Evolutionary conservation across 2,888 invertebrate species (phyloP).

Genomic region (Spialia ferax): DNA sequence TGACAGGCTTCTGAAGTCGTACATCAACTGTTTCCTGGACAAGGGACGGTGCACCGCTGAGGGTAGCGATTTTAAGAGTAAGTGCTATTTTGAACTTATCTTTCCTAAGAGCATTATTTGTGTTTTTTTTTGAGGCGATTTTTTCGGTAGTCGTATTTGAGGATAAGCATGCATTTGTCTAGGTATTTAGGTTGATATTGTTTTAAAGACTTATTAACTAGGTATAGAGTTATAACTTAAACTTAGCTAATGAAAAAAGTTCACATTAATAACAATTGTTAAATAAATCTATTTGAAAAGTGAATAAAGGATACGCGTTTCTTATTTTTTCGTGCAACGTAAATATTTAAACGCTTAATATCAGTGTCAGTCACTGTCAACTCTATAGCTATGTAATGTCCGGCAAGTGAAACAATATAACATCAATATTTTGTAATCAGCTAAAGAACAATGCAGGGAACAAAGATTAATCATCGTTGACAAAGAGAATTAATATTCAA

Average conservation of each 20-base stretch:
- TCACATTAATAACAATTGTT: no score
- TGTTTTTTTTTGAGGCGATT: neutral
- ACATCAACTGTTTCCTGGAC: constrained; percentile 90
- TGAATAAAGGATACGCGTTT: no score
- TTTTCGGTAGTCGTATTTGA: neutral
- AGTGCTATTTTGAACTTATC: constrained; percentile 53
- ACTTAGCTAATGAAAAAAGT: no score
- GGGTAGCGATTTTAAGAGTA: constrained; percentile 91
- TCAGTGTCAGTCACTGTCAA: no score
- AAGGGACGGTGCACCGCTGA: constrained; percentile 90
- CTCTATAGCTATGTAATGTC: no score
- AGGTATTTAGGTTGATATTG: no score
- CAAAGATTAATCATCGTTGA: constrained; percentile 27
- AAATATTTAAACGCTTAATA: neutral
- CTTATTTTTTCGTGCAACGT: no score
- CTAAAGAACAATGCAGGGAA: constrained; percentile 5
- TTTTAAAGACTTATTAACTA: no score
- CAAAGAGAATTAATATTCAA: constrained; percentile 30
- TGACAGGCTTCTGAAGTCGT: constrained; percentile 90
- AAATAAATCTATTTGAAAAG: no score
- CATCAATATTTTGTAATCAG: constrained; percentile 13
- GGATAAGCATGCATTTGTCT: no score
- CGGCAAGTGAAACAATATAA: neutral
- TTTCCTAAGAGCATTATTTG: neutral
- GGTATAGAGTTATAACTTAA: no score